phyloP scores from a whole-genome alignment of 2,113 vertebrate genomes.

The Verasper variegatus region DNA sequence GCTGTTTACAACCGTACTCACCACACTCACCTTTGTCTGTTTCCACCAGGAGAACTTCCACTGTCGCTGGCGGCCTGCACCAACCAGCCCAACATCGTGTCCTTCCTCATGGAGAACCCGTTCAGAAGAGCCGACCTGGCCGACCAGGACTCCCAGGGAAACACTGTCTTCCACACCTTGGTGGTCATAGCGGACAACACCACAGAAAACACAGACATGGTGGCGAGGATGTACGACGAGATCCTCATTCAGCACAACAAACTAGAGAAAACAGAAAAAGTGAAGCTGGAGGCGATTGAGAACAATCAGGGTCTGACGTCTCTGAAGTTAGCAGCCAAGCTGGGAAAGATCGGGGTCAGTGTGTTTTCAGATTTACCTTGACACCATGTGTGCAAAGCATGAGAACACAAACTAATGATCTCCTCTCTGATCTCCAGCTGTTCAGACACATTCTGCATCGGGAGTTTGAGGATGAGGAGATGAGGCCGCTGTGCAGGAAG shows the following conservation, averaged over 20 bases:
- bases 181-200: constrained; percentile 89
- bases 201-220: constrained; percentile 87
- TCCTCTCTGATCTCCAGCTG: constrained; percentile 74
- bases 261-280: constrained; percentile 38
- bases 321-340: constrained; percentile 88
- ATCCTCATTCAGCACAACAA: constrained; percentile 85
- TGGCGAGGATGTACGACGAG: constrained; percentile 87
- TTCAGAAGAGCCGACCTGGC: constrained; percentile 80
- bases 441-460: constrained; percentile 88
- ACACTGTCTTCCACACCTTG: constrained; percentile 87
- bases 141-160: constrained; percentile 86
- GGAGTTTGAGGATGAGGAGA: constrained; percentile 86
- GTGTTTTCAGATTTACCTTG: not conserved
- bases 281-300: constrained; percentile 84
- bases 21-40: not conserved
- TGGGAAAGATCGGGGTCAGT: constrained; percentile 89
- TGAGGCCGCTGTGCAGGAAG: constrained; percentile 87
- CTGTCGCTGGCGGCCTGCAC: constrained; percentile 91
- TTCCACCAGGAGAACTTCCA: constrained; percentile 86
- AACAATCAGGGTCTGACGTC: constrained; percentile 88
- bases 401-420: not conserved
- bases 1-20: not conserved
- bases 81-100: constrained; percentile 89
- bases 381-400: not conserved
- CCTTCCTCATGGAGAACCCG: constrained; percentile 88